Conservation (phyloP, 2,888 invertebrate species). For the Craniophora ligustri region DNA sequence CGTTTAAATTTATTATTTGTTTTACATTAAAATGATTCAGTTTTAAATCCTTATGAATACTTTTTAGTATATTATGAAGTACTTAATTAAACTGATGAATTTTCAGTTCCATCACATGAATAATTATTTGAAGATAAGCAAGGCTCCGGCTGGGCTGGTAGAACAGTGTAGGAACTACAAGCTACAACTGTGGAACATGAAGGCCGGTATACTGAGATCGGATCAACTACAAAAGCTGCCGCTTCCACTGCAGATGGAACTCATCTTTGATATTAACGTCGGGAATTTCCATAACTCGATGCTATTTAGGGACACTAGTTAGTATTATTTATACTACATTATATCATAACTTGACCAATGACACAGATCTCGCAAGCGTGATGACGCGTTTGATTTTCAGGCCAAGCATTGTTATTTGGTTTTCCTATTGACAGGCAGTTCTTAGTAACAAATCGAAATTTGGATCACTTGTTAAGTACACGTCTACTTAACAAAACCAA, state of each 20-base stretch:
- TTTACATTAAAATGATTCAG: conserved; percentile 2
- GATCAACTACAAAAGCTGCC: conserved; percentile 73
- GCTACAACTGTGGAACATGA: conserved; percentile 78
- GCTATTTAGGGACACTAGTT: conserved; percentile 75
- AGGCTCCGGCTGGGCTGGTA: conserved; percentile 66
- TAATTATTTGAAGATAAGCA: conserved; percentile 69
- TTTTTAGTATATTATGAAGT: conserved; percentile 1
- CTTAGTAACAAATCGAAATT: no score
- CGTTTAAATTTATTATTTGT: conserved; percentile 4
- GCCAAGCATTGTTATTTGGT: no score
- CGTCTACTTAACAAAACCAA: no score
- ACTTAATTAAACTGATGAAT: neutral
- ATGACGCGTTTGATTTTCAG: no score
- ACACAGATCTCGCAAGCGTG: no score
- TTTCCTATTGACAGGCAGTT: no score
- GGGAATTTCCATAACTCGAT: conserved; percentile 78
- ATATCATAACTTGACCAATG: no score
- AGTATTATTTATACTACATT: conserved; percentile 35
- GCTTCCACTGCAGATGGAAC: conserved; percentile 78
- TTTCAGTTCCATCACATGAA: conserved; percentile 81
- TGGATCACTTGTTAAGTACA: no score
- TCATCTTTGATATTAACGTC: conserved; percentile 83
- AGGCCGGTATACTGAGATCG: conserved; percentile 75
- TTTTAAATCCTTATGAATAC: conserved; percentile 30
- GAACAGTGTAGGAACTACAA: conserved; percentile 78